A percentile compares a stretch with the other conserved stretches of the same genome.
Conservation (phyloP, 2,888 invertebrate species). For the Chrysotoxum bicinctum region DNA sequence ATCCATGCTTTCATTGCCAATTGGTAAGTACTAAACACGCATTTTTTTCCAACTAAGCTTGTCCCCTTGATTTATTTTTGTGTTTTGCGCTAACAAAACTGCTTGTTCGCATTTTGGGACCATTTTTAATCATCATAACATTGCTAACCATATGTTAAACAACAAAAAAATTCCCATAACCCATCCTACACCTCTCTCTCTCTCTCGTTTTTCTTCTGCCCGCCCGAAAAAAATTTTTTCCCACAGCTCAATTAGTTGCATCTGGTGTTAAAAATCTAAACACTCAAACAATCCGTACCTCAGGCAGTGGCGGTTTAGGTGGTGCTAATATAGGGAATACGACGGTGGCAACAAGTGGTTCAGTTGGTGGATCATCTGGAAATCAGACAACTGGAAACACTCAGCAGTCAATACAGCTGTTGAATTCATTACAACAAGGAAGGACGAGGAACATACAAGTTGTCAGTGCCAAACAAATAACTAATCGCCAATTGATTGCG, state of each 20-base stretch:
- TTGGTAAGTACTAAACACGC: conserved; percentile 82
- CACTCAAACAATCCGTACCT: conserved; percentile 81
- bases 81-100: conserved; percentile 59
- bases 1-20: conserved; percentile 85
- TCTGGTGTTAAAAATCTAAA: conserved; percentile 85
- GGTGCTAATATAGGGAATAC: conserved; percentile 60
- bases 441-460: conserved; percentile 80
- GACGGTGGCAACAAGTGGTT: conserved; percentile 25
- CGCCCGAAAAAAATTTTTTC: conserved; percentile 66
- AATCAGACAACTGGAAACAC: conserved; percentile 63
- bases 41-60: conserved; percentile 12
- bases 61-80: conserved; percentile 15
- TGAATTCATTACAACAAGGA: conserved; percentile 79
- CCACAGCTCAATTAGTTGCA: conserved; percentile 84
- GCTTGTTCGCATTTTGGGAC: conserved; percentile 62
- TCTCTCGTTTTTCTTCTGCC: conserved; percentile 33
- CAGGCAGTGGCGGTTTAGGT: conserved; percentile 68
- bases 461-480: conserved; percentile 79
- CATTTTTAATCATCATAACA: conserved; percentile 62
- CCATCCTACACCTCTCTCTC: conserved; percentile 36
- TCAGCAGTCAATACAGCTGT: conserved; percentile 77
- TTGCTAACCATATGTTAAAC: conserved; percentile 62
- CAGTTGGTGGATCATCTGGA: conserved; percentile 46
- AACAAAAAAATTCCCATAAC: conserved; percentile 34
- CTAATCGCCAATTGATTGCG: conserved; percentile 77